Evolutionary conservation across 2,797 vertebrate species (phyloP), one percentile per base, ranked within the genome.

Genomic region (Chloroceryle inda): DNA sequence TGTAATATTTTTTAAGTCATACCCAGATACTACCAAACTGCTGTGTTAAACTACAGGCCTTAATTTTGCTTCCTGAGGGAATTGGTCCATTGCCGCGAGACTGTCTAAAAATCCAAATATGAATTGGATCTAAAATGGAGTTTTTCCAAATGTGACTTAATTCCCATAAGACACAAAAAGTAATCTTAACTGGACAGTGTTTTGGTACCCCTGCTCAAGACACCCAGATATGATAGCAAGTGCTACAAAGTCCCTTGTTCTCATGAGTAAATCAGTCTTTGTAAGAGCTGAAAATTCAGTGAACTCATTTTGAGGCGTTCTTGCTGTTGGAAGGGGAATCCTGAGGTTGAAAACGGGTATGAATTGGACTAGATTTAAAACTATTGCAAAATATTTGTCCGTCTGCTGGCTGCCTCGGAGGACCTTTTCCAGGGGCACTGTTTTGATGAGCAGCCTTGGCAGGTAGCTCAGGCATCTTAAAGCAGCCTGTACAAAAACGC

Each of bases 381-480:
- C 24, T 85, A 5, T 11, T 68, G 29, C 5, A 35, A 40, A 80
- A 64, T 56, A 22, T 4, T 91, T 5, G 1, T 79, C 59, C 0
- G 0, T 63, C 50, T 3, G 2, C 21, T 84, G 83, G 14, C 62
- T 86, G 49, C 45, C 18, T 73, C 17, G 31, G 49, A 73, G 75
- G 44, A 47, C 23, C 16, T 94, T 91, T 56, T 67, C 72, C 38
- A 53, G 64, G 63, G 21, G n/a, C 26, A 10, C 33, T 53, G 62
- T 94, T 97, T 73, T 62, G 76, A 17, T 89, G 79, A 88, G 86
- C 73, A 76, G 40, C 21, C 59, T 91, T 85, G 86, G 56, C 87
- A 82, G 63, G 52, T 85, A 6, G 1, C 61, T 82, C 29, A 64
- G 75, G 10, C 52, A 7, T 47, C 72, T 96, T 37, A 45, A 76